phyloP scores from a whole-genome alignment of 2,797 vertebrate species.

The Tiaroga cobitis region DNA sequence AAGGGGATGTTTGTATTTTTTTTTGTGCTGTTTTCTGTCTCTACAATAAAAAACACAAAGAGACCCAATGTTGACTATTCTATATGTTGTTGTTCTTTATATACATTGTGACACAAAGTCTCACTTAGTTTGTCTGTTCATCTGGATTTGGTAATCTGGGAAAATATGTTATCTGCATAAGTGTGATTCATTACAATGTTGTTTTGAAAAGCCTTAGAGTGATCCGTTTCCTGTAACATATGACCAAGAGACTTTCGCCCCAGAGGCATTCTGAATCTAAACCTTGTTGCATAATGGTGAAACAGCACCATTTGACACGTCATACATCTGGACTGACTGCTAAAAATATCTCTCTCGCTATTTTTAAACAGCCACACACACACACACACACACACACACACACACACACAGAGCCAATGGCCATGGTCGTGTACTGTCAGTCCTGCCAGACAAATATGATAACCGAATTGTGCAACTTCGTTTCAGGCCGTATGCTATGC shows the following conservation, averaged over 20 bases:
- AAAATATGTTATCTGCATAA: not conserved
- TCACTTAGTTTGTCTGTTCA: not conserved
- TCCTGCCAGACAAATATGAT: not conserved
- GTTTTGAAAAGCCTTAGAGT: not conserved
- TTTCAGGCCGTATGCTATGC: too few species aligned
- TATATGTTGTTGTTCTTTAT: not conserved
- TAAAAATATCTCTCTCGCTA: constrained; percentile 38
- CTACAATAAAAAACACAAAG: not conserved
- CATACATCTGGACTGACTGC: not conserved
- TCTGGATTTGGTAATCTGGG: too few species aligned
- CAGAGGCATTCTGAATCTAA: not conserved
- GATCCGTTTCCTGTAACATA: not conserved
- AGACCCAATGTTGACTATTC: not conserved
- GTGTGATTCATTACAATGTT: not conserved
- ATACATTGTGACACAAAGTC: not conserved
- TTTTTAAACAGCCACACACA: not conserved
- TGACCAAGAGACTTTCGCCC: not conserved
- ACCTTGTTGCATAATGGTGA: not conserved
- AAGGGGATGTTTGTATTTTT: not conserved
- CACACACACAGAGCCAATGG: not conserved
- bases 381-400: not conserved
- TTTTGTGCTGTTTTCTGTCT: not conserved
- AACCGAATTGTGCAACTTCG: not conserved
- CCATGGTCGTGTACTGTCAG: not conserved
- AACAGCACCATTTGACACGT: not conserved